A percentile compares a stretch with the other conserved stretches of the same genome.
Evolutionary conservation across 2,888 invertebrate genomes (phyloP).

Genomic region (Clusia tigrina): DNA sequence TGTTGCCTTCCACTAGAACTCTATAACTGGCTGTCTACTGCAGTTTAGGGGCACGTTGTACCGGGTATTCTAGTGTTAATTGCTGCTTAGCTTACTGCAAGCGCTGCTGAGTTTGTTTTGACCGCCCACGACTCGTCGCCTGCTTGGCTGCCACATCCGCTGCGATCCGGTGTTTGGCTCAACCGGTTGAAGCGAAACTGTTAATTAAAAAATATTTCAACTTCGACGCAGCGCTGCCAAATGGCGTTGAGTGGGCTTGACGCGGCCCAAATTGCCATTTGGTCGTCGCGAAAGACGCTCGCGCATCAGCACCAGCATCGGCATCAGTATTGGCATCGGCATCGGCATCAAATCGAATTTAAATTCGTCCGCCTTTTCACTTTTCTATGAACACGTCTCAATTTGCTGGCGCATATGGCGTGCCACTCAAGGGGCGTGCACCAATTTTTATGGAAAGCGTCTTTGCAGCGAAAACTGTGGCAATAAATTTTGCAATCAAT

Average conservation of each 20-base stretch:
- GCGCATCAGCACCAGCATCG: not conserved
- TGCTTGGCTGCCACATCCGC: not conserved
- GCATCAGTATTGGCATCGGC: not conserved
- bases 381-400: not conserved
- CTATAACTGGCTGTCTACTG: no score
- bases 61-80: no score
- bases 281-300: not conserved
- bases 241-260: not conserved
- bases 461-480: no score
- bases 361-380: not conserved
- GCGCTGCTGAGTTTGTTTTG: not conserved
- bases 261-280: not conserved
- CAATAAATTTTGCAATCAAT: not conserved
- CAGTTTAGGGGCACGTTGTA: no score
- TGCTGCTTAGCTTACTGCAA: no score
- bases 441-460: not conserved
- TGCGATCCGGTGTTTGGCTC: not conserved
- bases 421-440: not conserved
- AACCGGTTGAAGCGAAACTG: not conserved
- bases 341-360: not conserved
- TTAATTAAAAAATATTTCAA: conserved; percentile 3
- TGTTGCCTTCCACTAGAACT: no score
- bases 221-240: not conserved
- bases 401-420: not conserved
- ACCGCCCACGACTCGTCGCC: not conserved